A percentile compares a stretch with the other conserved stretches of the same genome.
Conservation (phyloP, 2,797 vertebrate genomes). For the Chelonia mydas region DNA sequence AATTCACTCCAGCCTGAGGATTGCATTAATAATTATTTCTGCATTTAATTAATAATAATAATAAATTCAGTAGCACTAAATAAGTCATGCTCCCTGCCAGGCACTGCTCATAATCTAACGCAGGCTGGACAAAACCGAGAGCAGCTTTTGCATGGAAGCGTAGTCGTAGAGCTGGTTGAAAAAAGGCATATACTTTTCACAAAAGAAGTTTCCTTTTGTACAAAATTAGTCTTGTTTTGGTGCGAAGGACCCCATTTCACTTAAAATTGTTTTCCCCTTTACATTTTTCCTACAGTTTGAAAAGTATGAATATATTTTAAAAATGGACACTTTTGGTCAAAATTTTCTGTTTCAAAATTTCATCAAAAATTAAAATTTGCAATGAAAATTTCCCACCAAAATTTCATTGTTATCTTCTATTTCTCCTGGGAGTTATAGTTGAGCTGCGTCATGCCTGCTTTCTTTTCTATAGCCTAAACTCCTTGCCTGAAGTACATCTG, state of each 20-base stretch:
- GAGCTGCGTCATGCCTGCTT: constrained; percentile 38
- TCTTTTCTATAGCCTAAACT: constrained; percentile 41
- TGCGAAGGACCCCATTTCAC: background rate
- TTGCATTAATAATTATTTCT: constrained; percentile 11
- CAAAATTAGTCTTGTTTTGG: background rate
- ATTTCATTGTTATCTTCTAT: constrained; percentile 47
- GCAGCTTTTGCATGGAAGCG: background rate
- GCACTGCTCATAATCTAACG: background rate
- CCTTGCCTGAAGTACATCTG: constrained; percentile 42
- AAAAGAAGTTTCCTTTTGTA: background rate
- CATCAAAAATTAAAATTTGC: background rate
- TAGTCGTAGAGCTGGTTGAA: background rate
- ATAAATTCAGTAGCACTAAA: constrained; percentile 37
- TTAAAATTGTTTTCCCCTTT: constrained; percentile 10
- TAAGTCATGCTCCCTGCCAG: background rate
- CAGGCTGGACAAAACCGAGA: background rate
- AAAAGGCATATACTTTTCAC: background rate
- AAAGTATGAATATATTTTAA: background rate
- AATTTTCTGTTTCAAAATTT: background rate
- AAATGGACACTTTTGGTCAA: background rate
- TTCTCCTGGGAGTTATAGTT: constrained; percentile 58
- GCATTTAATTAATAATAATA: constrained; percentile 17
- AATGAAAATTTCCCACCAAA: constrained; percentile 11
- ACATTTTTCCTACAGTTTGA: background rate
- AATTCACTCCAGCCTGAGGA: constrained; percentile 33